These are phyloP conservation scores for Tamias sibiricus DNA, from an alignment of 2,113 vertebrate genomes.

Conservation along the genomic window DNA sequence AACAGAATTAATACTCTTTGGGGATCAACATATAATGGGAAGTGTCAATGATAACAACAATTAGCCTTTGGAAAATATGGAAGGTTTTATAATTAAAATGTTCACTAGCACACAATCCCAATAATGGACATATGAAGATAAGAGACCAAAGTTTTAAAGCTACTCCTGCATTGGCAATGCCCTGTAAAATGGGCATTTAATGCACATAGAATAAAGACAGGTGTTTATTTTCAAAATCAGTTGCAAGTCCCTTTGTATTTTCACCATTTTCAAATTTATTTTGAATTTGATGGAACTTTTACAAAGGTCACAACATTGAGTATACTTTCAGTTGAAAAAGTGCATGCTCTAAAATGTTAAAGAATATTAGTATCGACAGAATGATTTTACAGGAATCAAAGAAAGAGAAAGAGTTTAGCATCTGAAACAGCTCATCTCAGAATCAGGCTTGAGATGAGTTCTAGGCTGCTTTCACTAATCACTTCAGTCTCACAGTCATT, in stretches of 20 bases:
- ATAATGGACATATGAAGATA: not conserved
- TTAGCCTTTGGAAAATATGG: not conserved
- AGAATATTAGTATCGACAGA: not conserved
- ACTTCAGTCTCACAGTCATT: conserved; percentile 9
- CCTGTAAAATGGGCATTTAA: not conserved
- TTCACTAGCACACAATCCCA: not conserved
- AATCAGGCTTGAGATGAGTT: not conserved
- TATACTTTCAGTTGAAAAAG: not conserved
- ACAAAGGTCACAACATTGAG: not conserved
- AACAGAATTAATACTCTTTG: not conserved
- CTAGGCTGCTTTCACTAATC: not conserved
- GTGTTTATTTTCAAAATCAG: not conserved
- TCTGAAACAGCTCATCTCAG: not conserved
- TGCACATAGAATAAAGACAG: not conserved
- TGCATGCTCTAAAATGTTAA: not conserved
- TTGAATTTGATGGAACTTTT: not conserved
- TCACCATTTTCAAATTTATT: not conserved
- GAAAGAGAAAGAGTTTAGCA: too few relatives aligned
- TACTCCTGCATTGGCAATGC: not conserved
- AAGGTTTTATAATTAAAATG: not conserved
- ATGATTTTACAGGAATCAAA: not conserved
- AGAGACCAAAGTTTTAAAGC: not conserved
- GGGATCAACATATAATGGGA: not conserved
- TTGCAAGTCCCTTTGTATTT: not conserved
- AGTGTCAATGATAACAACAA: not conserved